Evolutionary conservation across 2,888 invertebrate species (phyloP).

Genomic region (Chrysolina americana): DNA sequence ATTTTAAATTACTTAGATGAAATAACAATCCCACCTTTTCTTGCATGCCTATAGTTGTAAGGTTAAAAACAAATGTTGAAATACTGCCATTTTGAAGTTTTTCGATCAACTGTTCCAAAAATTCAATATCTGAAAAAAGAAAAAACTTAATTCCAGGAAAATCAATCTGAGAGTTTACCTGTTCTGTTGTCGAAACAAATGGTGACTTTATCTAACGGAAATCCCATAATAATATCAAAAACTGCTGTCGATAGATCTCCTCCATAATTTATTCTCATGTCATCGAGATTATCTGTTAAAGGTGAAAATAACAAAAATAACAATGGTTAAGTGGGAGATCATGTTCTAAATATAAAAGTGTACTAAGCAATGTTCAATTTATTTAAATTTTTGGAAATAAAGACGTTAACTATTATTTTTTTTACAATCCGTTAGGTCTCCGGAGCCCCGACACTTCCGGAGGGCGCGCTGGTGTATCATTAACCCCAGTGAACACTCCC

Average conservation of each 20-base stretch:
- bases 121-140: constrained; percentile 56
- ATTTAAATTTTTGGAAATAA: too few relatives aligned
- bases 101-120: constrained; percentile 57
- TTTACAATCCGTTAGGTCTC: too few relatives aligned
- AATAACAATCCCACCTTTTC: constrained; percentile 58
- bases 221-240: constrained; percentile 63
- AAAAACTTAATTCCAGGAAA: neutral
- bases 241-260: constrained; percentile 65
- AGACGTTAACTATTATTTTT: too few relatives aligned
- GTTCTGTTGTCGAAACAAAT: constrained; percentile 63
- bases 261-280: constrained; percentile 57
- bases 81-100: constrained; percentile 59
- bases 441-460: too few relatives aligned
- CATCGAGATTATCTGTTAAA: constrained; percentile 49
- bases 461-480: too few relatives aligned
- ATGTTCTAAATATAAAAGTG: too few relatives aligned
- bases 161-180: constrained; percentile 55
- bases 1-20: neutral
- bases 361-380: too few relatives aligned
- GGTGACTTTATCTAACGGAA: constrained; percentile 61
- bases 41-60: constrained; percentile 61
- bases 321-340: too few relatives aligned
- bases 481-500: too few relatives aligned
- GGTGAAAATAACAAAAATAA: too few relatives aligned
- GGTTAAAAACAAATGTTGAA: constrained; percentile 61